phyloP scores from a whole-genome alignment of 1,140 invertebrate species.

The Drosophila punjabiensis region DNA sequence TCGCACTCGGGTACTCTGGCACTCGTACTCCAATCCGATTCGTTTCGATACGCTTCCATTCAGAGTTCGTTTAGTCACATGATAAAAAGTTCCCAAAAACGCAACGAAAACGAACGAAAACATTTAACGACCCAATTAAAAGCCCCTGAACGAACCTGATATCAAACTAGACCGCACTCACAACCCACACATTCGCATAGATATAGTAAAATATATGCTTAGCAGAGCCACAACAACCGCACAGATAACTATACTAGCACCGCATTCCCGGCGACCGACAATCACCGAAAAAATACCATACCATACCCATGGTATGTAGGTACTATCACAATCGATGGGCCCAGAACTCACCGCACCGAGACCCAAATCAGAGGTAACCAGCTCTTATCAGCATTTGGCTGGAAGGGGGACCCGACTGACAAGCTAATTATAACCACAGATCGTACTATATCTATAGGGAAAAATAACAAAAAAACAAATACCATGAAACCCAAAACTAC shows the following conservation, averaged over 20 bases:
- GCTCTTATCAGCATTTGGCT: slow-evolving; percentile 54
- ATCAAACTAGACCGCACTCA: slow-evolving; percentile 55
- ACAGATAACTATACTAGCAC: slow-evolving; percentile 46
- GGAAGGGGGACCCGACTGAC: slow-evolving; percentile 33
- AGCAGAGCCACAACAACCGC: slow-evolving; percentile 48
- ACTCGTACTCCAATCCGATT: slow-evolving; percentile 14
- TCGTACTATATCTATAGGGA: slow-evolving; percentile 42
- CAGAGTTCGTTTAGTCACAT: slow-evolving; percentile 54
- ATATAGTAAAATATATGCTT: slow-evolving; percentile 75
- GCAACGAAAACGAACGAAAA: slow-evolving; percentile 46
- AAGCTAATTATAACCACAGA: slow-evolving; percentile 62
- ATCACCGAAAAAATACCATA: slow-evolving; percentile 31
- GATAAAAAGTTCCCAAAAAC: slow-evolving; percentile 37
- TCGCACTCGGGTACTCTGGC: slow-evolving; percentile 17
- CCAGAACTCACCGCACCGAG: slow-evolving; percentile 39
- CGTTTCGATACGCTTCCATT: slow-evolving; percentile 28
- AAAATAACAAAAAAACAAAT: slow-evolving; percentile 6
- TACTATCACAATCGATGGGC: slow-evolving; percentile 42
- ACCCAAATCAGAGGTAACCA: slow-evolving; percentile 74
- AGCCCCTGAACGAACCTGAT: slow-evolving; percentile 71
- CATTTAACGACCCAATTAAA: slow-evolving; percentile 83
- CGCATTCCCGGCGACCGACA: slow-evolving; percentile 16
- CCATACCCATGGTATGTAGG: neutral
- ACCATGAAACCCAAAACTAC: slow-evolving; percentile 14
- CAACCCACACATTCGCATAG: slow-evolving; percentile 55